phyloP scores from a whole-genome alignment of 2,888 invertebrate genomes.

The Pandemis corylana region DNA sequence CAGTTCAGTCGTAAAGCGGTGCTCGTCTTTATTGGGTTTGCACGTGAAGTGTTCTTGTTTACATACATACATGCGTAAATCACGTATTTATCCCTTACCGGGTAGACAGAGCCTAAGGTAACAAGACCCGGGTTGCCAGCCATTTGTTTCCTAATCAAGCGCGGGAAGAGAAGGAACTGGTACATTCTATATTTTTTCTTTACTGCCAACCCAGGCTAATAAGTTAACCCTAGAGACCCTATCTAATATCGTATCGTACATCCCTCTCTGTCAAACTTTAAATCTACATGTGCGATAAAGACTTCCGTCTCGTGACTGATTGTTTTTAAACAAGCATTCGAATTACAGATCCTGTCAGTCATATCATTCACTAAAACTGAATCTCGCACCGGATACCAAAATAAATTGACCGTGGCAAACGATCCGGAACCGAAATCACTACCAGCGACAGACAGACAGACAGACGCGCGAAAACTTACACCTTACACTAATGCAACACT shows the following conservation, averaged over 20 bases:
- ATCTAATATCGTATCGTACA: no score
- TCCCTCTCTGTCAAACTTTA: no score
- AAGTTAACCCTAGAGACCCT: no score
- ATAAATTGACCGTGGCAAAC: conserved; percentile 41
- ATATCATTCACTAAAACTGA: conserved; percentile 9
- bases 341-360: not conserved
- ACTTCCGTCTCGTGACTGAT: not conserved
- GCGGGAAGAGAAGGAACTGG: no score
- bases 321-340: not conserved
- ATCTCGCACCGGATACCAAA: conserved; percentile 33
- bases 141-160: no score
- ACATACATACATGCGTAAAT: not conserved
- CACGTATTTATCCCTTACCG: no score
- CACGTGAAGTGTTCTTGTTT: not conserved
- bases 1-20: conserved; percentile 28
- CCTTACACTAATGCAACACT: conserved; percentile 58
- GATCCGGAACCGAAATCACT: conserved; percentile 58
- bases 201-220: no score
- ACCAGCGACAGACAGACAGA: conserved; percentile 48
- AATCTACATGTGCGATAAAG: not conserved
- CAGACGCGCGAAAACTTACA: conserved; percentile 61
- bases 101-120: no score
- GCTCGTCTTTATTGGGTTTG: conserved; percentile 41
- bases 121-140: no score
- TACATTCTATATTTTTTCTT: no score